Conservation (phyloP, 2,797 vertebrate species). For the Fratercula arctica region DNA sequence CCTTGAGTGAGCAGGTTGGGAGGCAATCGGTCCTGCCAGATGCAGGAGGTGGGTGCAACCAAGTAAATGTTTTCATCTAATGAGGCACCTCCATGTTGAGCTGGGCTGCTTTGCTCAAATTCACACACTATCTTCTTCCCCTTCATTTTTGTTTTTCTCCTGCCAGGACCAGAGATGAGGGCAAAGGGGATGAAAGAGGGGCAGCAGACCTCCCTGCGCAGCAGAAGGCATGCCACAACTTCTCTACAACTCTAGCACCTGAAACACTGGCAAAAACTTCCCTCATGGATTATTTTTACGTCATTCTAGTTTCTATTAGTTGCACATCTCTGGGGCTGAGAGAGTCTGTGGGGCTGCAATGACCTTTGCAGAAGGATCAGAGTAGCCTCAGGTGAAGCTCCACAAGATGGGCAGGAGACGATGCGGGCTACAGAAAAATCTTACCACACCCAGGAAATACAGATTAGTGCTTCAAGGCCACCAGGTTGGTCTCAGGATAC, state of each 20-base stretch:
- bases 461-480: background rate
- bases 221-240: too few relatives aligned
- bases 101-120: conserved; percentile 64
- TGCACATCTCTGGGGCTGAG: too few relatives aligned
- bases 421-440: background rate
- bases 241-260: too few relatives aligned
- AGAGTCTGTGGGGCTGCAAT: background rate
- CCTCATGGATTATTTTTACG: background rate
- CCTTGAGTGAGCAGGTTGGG: background rate
- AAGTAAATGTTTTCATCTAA: background rate
- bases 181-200: background rate
- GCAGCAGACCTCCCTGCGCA: background rate
- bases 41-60: background rate
- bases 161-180: background rate
- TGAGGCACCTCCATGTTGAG: background rate
- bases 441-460: background rate
- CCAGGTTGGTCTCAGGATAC: background rate
- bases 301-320: too few relatives aligned
- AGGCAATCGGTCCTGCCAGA: background rate
- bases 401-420: background rate
- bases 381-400: background rate
- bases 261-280: background rate
- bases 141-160: background rate
- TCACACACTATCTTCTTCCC: background rate
- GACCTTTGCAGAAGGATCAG: background rate